phyloP scores from a whole-genome alignment of 1,140 invertebrate species.

The Neodiprion fabricii region DNA sequence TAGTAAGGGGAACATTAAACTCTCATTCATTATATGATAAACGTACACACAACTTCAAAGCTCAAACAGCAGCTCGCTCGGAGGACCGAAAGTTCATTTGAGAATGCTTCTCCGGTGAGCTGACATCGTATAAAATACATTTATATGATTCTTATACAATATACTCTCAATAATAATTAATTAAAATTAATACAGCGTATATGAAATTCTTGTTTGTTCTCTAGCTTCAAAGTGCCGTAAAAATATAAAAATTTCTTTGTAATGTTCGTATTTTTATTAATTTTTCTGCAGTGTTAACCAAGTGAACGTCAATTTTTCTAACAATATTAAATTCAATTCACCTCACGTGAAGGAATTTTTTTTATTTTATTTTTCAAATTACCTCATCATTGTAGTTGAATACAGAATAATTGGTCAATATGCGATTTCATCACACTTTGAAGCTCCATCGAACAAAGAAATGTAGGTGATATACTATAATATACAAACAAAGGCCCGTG shows the following conservation, averaged over 20 bases:
- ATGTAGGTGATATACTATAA: slow-evolving; percentile 29
- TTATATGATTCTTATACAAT: slow-evolving; percentile 57
- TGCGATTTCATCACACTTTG: slow-evolving; percentile 32
- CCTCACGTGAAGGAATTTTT: not conserved
- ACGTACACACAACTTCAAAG: slow-evolving; percentile 58
- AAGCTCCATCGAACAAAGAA: slow-evolving; percentile 30
- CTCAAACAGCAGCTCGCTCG: slow-evolving; percentile 61
- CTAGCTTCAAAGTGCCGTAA: slow-evolving; percentile 37
- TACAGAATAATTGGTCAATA: not conserved
- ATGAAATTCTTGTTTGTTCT: slow-evolving; percentile 39
- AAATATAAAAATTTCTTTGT: not conserved
- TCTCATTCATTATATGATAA: slow-evolving; percentile 13
- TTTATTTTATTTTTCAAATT: not conserved
- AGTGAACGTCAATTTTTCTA: not conserved
- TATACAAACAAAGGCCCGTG: not conserved
- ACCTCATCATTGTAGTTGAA: not conserved
- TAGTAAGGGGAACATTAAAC: not conserved
- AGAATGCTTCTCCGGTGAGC: slow-evolving; percentile 60
- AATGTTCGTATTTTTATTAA: not conserved
- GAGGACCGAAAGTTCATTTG: slow-evolving; percentile 55
- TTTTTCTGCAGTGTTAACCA: not conserved
- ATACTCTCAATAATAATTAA: slow-evolving; percentile 44
- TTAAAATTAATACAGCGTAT: slow-evolving; percentile 36
- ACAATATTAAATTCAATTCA: not conserved
- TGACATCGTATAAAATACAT: slow-evolving; percentile 52